Evolutionary conservation across 2,113 vertebrate species (phyloP).

Genomic region (Phrynosoma platyrhinos): DNA sequence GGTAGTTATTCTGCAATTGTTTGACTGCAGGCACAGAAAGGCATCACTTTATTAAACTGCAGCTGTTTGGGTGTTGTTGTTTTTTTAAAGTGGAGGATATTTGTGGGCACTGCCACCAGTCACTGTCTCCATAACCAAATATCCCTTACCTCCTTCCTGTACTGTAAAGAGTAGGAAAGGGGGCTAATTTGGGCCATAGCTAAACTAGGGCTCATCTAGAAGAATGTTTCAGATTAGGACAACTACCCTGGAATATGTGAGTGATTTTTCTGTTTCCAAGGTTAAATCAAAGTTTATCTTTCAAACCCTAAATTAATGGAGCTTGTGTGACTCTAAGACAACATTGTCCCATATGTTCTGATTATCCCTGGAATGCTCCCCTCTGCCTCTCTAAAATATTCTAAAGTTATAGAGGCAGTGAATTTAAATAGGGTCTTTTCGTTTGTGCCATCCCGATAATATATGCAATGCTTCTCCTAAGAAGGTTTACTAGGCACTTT

Average conservation of each 20-base stretch:
- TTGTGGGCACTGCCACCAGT: not conserved
- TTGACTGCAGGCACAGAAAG: not conserved
- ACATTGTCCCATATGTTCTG: too few species aligned
- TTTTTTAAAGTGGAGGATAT: not conserved
- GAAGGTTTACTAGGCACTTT: not conserved
- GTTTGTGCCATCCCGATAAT: not conserved
- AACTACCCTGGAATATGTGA: not conserved
- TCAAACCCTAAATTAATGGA: too few species aligned
- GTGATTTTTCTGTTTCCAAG: not conserved
- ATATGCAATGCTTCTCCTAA: not conserved
- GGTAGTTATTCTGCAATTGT: not conserved
- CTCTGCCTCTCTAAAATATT: too few species aligned
- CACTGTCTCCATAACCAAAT: not conserved
- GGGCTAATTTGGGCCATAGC: not conserved
- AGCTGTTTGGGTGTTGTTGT: not conserved
- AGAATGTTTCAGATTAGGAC: not conserved
- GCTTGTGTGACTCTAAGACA: too few species aligned
- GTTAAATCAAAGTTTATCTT: too few species aligned
- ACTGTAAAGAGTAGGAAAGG: not conserved
- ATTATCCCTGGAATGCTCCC: too few species aligned
- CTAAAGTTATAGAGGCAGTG: too few species aligned
- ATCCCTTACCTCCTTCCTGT: too few species aligned
- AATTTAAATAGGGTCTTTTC: not conserved
- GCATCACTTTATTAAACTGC: not conserved
- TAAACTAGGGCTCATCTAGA: not conserved